phyloP scores from a whole-genome alignment of 2,888 invertebrate genomes.

The Thecophora atra region DNA sequence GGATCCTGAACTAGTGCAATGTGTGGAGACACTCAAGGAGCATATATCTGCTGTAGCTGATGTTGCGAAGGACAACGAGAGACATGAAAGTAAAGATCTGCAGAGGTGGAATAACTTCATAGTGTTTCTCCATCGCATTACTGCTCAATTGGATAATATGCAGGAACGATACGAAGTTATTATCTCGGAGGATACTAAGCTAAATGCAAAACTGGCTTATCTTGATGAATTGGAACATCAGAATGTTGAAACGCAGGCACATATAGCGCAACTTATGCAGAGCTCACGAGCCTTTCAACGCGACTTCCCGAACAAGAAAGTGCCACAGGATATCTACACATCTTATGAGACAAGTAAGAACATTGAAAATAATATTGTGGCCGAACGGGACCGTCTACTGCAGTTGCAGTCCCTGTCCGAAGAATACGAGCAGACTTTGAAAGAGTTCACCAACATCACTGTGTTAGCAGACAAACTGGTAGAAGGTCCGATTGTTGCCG shows the following conservation, averaged over 20 bases:
- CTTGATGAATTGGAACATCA: constrained; percentile 76
- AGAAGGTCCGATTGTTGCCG: constrained; percentile 79
- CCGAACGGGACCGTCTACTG: constrained; percentile 79
- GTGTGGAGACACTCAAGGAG: constrained; percentile 71
- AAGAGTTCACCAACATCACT: constrained; percentile 86
- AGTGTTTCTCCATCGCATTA: constrained; percentile 70
- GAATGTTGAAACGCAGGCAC: constrained; percentile 73
- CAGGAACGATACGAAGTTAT: constrained; percentile 58
- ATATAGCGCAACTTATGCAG: constrained; percentile 72
- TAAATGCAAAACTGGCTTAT: constrained; percentile 74
- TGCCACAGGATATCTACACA: constrained; percentile 73
- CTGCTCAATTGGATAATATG: constrained; percentile 52
- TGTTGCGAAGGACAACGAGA: constrained; percentile 72
- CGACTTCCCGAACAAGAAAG: constrained; percentile 75
- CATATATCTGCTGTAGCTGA: constrained; percentile 78
- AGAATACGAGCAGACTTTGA: constrained; percentile 87
- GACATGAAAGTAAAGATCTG: constrained; percentile 70
- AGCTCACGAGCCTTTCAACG: constrained; percentile 73
- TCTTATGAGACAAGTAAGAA: constrained; percentile 76
- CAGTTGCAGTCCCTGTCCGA: constrained; percentile 81
- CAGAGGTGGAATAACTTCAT: constrained; percentile 78
- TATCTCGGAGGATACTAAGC: constrained; percentile 70
- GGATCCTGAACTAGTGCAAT: constrained; percentile 69
- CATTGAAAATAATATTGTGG: constrained; percentile 75
- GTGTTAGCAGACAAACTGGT: constrained; percentile 84